Base-by-base conservation (phyloP, 1,140 invertebrate genomes). In the Branchinecta lynchi region DNA sequence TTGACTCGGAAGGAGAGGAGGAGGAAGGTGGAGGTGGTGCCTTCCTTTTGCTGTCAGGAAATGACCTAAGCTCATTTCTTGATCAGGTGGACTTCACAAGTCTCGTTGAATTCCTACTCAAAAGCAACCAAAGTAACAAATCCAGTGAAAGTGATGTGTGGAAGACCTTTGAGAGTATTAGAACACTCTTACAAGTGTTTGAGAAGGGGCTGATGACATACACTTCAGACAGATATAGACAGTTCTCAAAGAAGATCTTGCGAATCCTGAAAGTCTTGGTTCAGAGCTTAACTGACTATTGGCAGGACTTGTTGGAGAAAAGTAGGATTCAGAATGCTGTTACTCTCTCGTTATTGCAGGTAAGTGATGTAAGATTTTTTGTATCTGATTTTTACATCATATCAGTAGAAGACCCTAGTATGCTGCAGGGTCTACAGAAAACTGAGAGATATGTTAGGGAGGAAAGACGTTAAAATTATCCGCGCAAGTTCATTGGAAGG, bases 1-100 rank as follows among this genome's bases (percentile, higher is more conserved):
- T 60, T 60, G 51, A 60, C 17, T 60, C 51, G 12, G 51, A 60
- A 60, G 51, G 51, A 15, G 51, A 60, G 17, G 51, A 60, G 51
- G 51, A 60, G 17, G 51, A 60, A 60, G 17, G 17, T 60, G 51
- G 17, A 12, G 12, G 12, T 60, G 17, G 17, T 15, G 17, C 17
- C 17, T 12, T 60, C 12, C 17, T 60, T 20, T 3, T 20, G 17
- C 12, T 60, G 17, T 60, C 51, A 15, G 51, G 12, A 60, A 60
- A 60, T 60, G 51, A 60, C 17, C 51, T 60, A 20, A 15, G 12
- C 17, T 60, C 17, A 60, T 60, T 60, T 60, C 12, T 20, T 15
- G 51, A 60, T 60, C 51, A 60, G 17, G 51, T 60, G 12, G 51
- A 60, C 51, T 15, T 60, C 3, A 6, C 51, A 60, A 15, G 51